Percentiles rank a stretch among this genome's conserved stretches.
Evolutionary conservation across 2,888 invertebrate genomes (phyloP).

Genomic region (Sarcophaga carnaria): DNA sequence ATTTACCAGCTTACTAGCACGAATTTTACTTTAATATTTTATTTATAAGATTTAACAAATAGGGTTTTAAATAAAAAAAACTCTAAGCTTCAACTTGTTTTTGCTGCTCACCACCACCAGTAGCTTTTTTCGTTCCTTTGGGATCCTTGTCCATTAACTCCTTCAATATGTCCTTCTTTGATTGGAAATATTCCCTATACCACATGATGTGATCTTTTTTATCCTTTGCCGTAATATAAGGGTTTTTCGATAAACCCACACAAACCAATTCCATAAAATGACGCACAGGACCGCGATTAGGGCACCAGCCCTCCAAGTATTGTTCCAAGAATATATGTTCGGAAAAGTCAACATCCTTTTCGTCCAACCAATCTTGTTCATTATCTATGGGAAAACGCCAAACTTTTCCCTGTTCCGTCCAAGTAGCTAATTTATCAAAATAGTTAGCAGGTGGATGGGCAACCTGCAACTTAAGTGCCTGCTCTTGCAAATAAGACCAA

Average conservation of each 20-base stretch:
- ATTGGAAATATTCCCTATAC: slow-evolving; percentile 94
- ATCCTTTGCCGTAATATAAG: slow-evolving; percentile 92
- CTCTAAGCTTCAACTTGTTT: slow-evolving; percentile 55
- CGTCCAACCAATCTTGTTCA: slow-evolving; percentile 91
- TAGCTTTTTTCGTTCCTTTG: slow-evolving; percentile 9
- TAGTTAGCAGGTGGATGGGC: slow-evolving; percentile 92
- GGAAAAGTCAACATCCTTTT: slow-evolving; percentile 90
- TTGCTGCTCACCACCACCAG: background rate
- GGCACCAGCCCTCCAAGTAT: slow-evolving; percentile 94
- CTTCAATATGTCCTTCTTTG: slow-evolving; percentile 88
- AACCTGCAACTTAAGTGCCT: slow-evolving; percentile 86
- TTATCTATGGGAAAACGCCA: slow-evolving; percentile 99
- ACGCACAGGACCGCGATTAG: slow-evolving; percentile 92
- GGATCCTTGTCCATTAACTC: slow-evolving; percentile 76
- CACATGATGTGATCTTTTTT: slow-evolving; percentile 95
- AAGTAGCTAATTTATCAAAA: slow-evolving; percentile 95
- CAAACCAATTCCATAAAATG: slow-evolving; percentile 99
- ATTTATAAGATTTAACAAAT: background rate
- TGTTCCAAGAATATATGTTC: slow-evolving; percentile 97
- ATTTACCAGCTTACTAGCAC: background rate
- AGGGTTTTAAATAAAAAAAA: background rate
- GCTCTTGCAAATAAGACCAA: slow-evolving; percentile 87
- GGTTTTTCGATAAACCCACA: slow-evolving; percentile 96
- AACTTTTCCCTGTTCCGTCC: slow-evolving; percentile 96
- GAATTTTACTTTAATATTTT: background rate